Percentiles rank a stretch among this genome's conserved stretches.
Evolutionary conservation across 1,140 invertebrate species (phyloP).

Genomic region (Prorops nasuta): DNA sequence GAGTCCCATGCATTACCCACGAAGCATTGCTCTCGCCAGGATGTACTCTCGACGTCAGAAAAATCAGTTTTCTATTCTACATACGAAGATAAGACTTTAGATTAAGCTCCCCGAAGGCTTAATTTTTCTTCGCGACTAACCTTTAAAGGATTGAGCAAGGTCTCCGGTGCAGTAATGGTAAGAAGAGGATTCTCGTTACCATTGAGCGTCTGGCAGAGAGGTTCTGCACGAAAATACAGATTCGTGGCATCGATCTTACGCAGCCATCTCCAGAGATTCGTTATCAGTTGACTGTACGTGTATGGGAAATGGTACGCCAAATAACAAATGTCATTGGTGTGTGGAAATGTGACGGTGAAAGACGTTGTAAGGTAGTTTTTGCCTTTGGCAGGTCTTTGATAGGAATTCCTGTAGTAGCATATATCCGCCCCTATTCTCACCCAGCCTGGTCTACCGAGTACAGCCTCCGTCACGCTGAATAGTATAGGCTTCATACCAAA

Average conservation of each 20-base stretch:
- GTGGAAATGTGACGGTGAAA: slow-evolving; percentile 79
- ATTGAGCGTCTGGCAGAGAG: slow-evolving; percentile 71
- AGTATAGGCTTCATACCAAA: slow-evolving; percentile 91
- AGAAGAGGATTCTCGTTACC: slow-evolving; percentile 77
- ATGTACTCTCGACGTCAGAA: slow-evolving; percentile 81
- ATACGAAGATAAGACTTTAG: slow-evolving; percentile 10
- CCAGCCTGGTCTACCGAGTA: slow-evolving; percentile 71
- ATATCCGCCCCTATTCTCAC: slow-evolving; percentile 71
- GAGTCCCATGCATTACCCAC: slow-evolving; percentile 84
- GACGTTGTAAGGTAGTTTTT: slow-evolving; percentile 77
- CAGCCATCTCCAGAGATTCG: slow-evolving; percentile 66
- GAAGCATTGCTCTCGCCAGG: slow-evolving; percentile 88
- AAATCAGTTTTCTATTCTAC: slow-evolving; percentile 68
- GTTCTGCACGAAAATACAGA: slow-evolving; percentile 64
- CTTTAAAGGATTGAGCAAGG: slow-evolving; percentile 57
- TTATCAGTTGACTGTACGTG: slow-evolving; percentile 77
- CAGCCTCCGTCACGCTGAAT: slow-evolving; percentile 76
- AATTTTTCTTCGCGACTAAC: slow-evolving; percentile 40
- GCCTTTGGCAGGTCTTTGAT: slow-evolving; percentile 58
- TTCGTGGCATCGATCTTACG: slow-evolving; percentile 35
- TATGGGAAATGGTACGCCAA: slow-evolving; percentile 91
- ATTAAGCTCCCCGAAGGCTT: neutral
- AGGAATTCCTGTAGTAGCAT: slow-evolving; percentile 78
- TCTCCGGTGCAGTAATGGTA: slow-evolving; percentile 74
- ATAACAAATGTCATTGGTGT: slow-evolving; percentile 81